phyloP scores from a whole-genome alignment of 2,888 invertebrate species.

The Portevinia maculata region DNA sequence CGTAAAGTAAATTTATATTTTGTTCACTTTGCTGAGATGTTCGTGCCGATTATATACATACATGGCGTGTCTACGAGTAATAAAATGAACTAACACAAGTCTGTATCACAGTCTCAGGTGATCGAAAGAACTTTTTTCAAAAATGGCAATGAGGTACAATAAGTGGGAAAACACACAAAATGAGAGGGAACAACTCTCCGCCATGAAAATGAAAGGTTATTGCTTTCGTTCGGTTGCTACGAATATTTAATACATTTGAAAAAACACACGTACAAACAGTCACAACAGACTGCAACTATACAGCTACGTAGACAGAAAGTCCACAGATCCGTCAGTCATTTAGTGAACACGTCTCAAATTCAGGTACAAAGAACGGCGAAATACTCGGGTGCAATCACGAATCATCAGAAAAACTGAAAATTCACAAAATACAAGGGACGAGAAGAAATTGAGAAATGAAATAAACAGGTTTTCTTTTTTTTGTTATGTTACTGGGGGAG shows the following conservation, averaged over 20 bases:
- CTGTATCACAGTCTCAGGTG: constrained; percentile 3
- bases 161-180: not conserved
- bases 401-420: constrained; percentile 46
- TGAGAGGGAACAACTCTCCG: not conserved
- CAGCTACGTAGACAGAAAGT: not conserved
- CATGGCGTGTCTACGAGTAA: not conserved
- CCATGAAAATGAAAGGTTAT: constrained; percentile 15
- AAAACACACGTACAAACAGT: not conserved
- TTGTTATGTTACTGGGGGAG: constrained; percentile 4
- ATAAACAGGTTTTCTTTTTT: constrained; percentile 2
- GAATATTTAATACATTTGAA: not conserved
- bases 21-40: not conserved
- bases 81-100: not conserved
- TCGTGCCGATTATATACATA: not conserved
- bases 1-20: not conserved
- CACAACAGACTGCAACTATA: not conserved
- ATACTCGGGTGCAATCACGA: not conserved
- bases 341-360: not conserved
- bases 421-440: constrained; percentile 5
- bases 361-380: constrained; percentile 45
- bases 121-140: constrained; percentile 3
- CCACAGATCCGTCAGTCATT: not conserved
- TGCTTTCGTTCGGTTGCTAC: not conserved
- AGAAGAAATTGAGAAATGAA: not conserved
- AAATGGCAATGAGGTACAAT: not conserved